A percentile compares a stretch with the other conserved stretches of the same genome.
phyloP scores from a whole-genome alignment of 2,113 vertebrate genomes.

The Gopherus evgoodei region DNA sequence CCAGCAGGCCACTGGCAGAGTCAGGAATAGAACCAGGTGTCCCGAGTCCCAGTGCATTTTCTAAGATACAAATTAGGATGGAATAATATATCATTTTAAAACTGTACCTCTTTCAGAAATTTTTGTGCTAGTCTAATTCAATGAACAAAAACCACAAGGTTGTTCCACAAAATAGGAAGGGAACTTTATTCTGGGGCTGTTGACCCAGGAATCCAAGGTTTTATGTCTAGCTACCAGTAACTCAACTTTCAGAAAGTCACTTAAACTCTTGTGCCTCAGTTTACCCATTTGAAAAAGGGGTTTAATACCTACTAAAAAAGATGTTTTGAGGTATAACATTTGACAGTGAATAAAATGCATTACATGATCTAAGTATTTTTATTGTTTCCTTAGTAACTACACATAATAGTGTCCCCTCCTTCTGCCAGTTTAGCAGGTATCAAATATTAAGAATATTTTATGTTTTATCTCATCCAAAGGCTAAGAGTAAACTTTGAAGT shows the following conservation, averaged over 20 bases:
- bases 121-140: background rate
- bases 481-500: background rate
- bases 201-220: background rate
- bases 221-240: background rate
- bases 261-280: background rate
- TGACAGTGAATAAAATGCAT: constrained; percentile 8
- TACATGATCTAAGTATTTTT: background rate
- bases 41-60: background rate
- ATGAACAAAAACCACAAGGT: background rate
- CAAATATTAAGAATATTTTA: background rate
- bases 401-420: background rate
- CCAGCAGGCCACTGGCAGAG: background rate
- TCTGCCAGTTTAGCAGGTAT: background rate
- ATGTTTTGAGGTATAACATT: background rate
- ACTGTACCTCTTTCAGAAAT: background rate
- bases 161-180: background rate
- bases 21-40: background rate
- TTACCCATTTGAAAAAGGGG: background rate
- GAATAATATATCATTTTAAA: background rate
- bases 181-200: background rate
- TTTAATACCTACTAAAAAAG: background rate
- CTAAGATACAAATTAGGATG: background rate
- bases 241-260: background rate
- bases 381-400: background rate
- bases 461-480: background rate